Conservation (phyloP, 2,888 invertebrate species). For the Candidula unifasciata region DNA sequence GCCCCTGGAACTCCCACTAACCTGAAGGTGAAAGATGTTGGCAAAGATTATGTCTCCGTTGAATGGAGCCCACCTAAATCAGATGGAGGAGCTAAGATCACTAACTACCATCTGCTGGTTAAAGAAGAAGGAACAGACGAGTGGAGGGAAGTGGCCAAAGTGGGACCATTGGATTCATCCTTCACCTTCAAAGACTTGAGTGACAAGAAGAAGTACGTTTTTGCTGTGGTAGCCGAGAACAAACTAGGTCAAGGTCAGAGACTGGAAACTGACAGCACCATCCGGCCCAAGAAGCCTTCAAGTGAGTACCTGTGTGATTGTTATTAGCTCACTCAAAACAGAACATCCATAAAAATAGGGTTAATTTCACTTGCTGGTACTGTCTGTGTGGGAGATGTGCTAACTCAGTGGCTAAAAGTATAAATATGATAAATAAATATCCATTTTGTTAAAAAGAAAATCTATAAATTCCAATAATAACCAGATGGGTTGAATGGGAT, state of each 20-base stretch:
- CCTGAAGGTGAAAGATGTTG: slow-evolving; percentile 66
- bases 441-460: too few species aligned
- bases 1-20: slow-evolving; percentile 76
- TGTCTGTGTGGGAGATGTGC: too few species aligned
- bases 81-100: slow-evolving; percentile 73
- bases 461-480: too few species aligned
- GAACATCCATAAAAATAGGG: neutral
- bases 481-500: too few species aligned
- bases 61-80: slow-evolving; percentile 72
- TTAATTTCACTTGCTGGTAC: too few species aligned
- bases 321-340: neutral
- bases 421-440: too few species aligned
- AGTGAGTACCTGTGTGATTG: slow-evolving; percentile 53
- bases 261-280: slow-evolving; percentile 63
- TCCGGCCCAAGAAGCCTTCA: slow-evolving; percentile 65
- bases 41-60: slow-evolving; percentile 69
- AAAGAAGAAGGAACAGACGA: slow-evolving; percentile 63
- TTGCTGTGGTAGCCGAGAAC: slow-evolving; percentile 77
- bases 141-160: slow-evolving; percentile 66
- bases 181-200: slow-evolving; percentile 68
- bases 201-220: slow-evolving; percentile 73
- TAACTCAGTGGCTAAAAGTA: too few species aligned
- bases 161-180: slow-evolving; percentile 64
- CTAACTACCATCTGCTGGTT: slow-evolving; percentile 67
- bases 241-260: slow-evolving; percentile 66